Conservation (phyloP, 1,140 invertebrate genomes). For the Homarus americanus region DNA sequence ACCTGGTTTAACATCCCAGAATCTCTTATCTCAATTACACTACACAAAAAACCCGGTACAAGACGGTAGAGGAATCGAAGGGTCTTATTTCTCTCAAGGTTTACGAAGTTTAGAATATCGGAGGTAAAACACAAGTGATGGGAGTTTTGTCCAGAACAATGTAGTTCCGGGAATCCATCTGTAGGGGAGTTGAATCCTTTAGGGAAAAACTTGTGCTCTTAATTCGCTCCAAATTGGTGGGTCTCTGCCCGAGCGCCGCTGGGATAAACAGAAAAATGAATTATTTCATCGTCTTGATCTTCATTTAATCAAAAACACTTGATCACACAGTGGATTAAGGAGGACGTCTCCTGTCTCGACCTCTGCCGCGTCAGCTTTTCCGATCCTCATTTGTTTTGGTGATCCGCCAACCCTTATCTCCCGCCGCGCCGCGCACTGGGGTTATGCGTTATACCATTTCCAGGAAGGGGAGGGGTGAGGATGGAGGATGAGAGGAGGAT, state of each 20-base stretch:
- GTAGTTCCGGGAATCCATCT: too few species aligned
- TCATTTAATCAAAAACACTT: slow-evolving; percentile 47
- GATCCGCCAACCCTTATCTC: slow-evolving; percentile 55
- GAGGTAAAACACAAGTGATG: too few species aligned
- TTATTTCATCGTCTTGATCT: slow-evolving; percentile 14
- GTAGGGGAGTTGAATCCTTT: too few species aligned
- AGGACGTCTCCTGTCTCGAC: not conserved
- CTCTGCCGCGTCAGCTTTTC: slow-evolving; percentile 57
- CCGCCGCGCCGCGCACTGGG: not conserved
- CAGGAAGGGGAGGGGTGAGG: too few species aligned
- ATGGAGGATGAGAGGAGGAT: not conserved
- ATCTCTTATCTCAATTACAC: too few species aligned
- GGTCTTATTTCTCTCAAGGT: too few species aligned
- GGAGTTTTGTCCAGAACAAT: too few species aligned
- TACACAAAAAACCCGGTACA: too few species aligned
- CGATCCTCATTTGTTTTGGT: slow-evolving; percentile 64
- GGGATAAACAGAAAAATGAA: not conserved
- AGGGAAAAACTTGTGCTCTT: not conserved
- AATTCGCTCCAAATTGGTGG: not conserved
- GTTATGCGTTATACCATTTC: slow-evolving; percentile 30
- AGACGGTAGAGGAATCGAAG: too few species aligned
- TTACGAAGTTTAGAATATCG: too few species aligned
- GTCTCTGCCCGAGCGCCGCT: not conserved
- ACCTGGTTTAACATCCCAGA: too few species aligned
- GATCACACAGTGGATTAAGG: slow-evolving; percentile 40